phyloP scores from a whole-genome alignment of 2,888 invertebrate species.

The Caenorhabditis parvicauda region DNA sequence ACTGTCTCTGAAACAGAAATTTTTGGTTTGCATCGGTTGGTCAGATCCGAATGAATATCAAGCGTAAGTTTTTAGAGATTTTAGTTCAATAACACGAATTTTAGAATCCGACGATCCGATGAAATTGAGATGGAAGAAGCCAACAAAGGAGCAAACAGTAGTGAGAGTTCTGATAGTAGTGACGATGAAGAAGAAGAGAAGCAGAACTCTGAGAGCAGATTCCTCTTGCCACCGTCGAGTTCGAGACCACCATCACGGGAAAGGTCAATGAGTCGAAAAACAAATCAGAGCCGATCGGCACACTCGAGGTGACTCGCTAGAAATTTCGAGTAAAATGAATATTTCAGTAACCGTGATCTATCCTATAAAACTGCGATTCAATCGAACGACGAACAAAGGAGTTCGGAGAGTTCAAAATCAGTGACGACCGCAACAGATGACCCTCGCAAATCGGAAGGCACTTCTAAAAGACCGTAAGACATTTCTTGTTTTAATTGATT shows the following conservation, averaged over 20 bases:
- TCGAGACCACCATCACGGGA: slow-evolving; percentile 26
- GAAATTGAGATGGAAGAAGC: slow-evolving; percentile 34
- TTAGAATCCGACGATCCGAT: background rate
- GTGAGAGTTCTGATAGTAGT: slow-evolving; percentile 4
- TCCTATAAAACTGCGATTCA: slow-evolving; percentile 29
- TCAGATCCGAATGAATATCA: slow-evolving; percentile 40
- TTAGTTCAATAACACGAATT: background rate
- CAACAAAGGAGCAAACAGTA: background rate
- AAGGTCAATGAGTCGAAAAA: slow-evolving; percentile 15
- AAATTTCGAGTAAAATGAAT: background rate
- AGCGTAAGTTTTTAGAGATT: background rate
- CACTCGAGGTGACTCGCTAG: slow-evolving; percentile 14
- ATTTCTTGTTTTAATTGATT: background rate
- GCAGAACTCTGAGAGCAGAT: slow-evolving; percentile 24
- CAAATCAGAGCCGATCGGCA: slow-evolving; percentile 23
- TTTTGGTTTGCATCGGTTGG: slow-evolving; percentile 57
- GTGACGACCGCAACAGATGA: slow-evolving; percentile 13
- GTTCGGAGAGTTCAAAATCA: slow-evolving; percentile 19
- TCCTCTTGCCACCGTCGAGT: slow-evolving; percentile 23
- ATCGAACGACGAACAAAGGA: slow-evolving; percentile 20
- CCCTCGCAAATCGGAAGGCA: background rate
- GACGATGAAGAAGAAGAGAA: slow-evolving; percentile 26
- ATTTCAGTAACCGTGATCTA: slow-evolving; percentile 19
- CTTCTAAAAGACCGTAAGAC: too few relatives aligned
- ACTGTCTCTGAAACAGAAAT: slow-evolving; percentile 43